Percentiles rank a stretch among this genome's conserved stretches.
phyloP scores from a whole-genome alignment of 2,797 vertebrate genomes.

The Silurus lanzhouensis region DNA sequence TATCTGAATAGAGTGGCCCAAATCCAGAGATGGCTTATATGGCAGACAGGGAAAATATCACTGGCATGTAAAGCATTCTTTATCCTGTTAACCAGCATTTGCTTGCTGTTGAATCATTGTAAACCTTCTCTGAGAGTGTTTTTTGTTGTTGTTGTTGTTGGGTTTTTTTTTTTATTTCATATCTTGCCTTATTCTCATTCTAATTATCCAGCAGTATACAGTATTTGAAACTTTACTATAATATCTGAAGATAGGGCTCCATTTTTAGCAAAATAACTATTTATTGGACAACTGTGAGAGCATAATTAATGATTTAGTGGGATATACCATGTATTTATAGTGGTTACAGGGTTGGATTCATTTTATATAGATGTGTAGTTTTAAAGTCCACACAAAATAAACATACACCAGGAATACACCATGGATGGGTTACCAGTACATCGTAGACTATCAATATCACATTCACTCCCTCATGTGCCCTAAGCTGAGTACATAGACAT shows the following conservation, averaged over 20 bases:
- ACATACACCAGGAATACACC: not conserved
- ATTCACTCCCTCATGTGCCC: not conserved
- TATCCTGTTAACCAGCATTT: not conserved
- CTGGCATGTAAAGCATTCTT: not conserved
- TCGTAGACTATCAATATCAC: not conserved
- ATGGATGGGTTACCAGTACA: not conserved
- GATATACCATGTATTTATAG: too few species aligned
- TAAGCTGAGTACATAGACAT: not conserved
- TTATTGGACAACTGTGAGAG: not conserved
- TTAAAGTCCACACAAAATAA: not conserved
- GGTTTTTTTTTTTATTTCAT: not conserved
- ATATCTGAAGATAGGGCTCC: not conserved
- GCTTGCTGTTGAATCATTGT: not conserved
- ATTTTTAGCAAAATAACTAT: not conserved
- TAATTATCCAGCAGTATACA: not conserved
- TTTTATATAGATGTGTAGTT: not conserved
- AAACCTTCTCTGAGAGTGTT: not conserved
- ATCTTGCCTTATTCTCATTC: not conserved
- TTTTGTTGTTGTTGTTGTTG: not conserved
- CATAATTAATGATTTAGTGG: not conserved
- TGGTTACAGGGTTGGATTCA: not conserved
- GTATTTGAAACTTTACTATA: not conserved
- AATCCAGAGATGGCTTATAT: conserved; percentile 12
- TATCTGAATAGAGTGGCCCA: conserved; percentile 15
- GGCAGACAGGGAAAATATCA: not conserved